phyloP scores from a whole-genome alignment of 2,888 invertebrate genomes.

The Sarcophaga subvicina region DNA sequence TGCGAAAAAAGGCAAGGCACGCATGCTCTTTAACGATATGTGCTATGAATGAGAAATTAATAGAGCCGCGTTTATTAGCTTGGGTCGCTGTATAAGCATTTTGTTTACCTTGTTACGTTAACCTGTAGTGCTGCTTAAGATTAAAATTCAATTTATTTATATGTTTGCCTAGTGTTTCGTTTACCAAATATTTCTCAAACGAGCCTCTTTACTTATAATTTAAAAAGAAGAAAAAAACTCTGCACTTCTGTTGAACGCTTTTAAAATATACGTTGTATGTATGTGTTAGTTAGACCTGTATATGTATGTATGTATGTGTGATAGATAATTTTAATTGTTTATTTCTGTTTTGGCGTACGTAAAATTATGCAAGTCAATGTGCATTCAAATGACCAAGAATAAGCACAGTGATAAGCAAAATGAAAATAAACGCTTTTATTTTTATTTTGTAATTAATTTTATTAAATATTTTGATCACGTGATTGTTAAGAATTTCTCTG shows the following conservation, averaged over 20 bases:
- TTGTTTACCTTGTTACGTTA: too few species aligned
- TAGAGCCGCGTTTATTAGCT: neutral
- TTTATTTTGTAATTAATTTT: conserved; percentile 50
- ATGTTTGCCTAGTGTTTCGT: too few species aligned
- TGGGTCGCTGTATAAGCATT: neutral
- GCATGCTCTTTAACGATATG: conserved; percentile 49
- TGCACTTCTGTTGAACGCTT: neutral
- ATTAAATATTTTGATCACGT: conserved; percentile 60
- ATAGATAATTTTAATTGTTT: conserved; percentile 23
- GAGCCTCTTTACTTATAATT: conserved; percentile 36
- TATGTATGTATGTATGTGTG: neutral
- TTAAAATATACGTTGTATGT: too few species aligned
- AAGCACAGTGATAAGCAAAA: conserved; percentile 11
- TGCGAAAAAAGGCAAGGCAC: conserved; percentile 59
- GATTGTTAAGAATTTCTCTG: conserved; percentile 23
- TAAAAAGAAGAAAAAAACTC: neutral
- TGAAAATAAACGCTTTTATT: conserved; percentile 36
- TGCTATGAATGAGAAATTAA: conserved; percentile 55
- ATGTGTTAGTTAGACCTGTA: too few species aligned
- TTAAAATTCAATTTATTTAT: too few species aligned
- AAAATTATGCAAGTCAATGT: conserved; percentile 27
- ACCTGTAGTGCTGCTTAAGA: too few species aligned
- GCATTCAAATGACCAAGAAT: conserved; percentile 33
- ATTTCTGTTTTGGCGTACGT: conserved; percentile 10
- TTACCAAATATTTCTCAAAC: neutral